Base-by-base conservation (phyloP, 2,113 vertebrate species). In the Cephalopholis sonnerati region DNA sequence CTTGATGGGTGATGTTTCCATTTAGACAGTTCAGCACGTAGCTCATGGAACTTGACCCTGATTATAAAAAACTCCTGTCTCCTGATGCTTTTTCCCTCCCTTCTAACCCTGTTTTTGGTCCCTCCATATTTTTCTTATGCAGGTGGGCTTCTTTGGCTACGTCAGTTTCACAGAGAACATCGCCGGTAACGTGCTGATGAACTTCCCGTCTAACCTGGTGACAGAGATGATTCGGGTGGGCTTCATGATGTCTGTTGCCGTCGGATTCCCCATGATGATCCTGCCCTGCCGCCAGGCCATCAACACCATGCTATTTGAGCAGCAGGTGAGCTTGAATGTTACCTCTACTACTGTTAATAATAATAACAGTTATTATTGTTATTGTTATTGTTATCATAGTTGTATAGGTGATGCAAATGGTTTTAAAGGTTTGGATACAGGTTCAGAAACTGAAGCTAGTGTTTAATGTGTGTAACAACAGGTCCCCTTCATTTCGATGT, bases 201-300 rank as follows among this genome's bases (percentile, higher is more conserved):
- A 99, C 92, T 99, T 99, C 89, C 97, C 98, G 0, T 98, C 98
- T 87, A 99, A 99, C 94, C 92, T 97, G 74, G 98, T 99, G 93
- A 99, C 98, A 0, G 97, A 97, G 94, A 97, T 98, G 96, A 97
- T 99, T 78, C 96, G 97, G 0, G 96, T 98, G 79, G 98, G 98
- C 46, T 99, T 99, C 83, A 96, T 98, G 97, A 99, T 99, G 98
- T 99, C 98, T 0, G 98, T 99, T 89, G 98, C 98, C 0, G 96
- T 99, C 58, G 98, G 98, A 6, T 99, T 99, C 79, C 98, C 98
- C 0, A 98, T 99, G 98, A 99, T 99, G 98, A 99, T 99, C 83
- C 92, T 99, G 65, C 98, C 98, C 0, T 99, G 98, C 91, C 94
- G 98, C 20, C 98, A 99, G 95, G 98, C 98, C 3, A 92, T 99